phyloP scores from a whole-genome alignment of 2,113 vertebrate genomes.

The Otocyon megalotis region DNA sequence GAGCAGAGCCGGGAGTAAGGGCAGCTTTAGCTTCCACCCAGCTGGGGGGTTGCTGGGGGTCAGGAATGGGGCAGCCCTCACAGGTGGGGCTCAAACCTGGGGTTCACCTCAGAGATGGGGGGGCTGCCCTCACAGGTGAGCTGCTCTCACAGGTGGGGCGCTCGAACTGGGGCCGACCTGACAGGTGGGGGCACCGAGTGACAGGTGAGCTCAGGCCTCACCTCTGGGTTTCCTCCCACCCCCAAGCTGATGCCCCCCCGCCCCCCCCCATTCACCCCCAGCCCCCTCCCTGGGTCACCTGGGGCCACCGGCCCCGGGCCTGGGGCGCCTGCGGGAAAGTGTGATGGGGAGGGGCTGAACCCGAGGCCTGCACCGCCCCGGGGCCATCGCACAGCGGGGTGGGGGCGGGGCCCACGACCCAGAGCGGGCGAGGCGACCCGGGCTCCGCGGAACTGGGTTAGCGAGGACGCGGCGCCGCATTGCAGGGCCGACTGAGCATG shows the following conservation, averaged over 20 bases:
- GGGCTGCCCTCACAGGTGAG: background rate
- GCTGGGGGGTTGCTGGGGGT: background rate
- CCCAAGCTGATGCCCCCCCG: too few species aligned
- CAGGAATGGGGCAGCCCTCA: background rate
- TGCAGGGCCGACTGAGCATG: constrained; percentile 5
- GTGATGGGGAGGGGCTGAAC: background rate
- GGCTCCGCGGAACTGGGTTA: constrained; percentile 46
- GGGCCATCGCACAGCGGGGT: background rate
- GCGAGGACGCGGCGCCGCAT: background rate
- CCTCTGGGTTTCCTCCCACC: too few species aligned
- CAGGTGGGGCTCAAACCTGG: too few species aligned
- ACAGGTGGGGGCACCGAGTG: background rate
- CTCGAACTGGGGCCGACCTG: background rate
- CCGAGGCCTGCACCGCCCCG: background rate
- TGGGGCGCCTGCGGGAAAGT: background rate
- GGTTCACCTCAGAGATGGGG: background rate
- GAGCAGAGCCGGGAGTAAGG: background rate
- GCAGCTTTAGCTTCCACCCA: background rate
- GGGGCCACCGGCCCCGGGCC: background rate
- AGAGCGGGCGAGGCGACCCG: background rate
- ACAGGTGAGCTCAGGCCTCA: background rate
- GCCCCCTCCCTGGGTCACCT: background rate
- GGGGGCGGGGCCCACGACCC: background rate
- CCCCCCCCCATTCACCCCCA: background rate
- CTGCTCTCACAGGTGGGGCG: background rate